Evolutionary conservation across 2,113 vertebrate genomes (phyloP).

Genomic region (Macrotis lagotis): DNA sequence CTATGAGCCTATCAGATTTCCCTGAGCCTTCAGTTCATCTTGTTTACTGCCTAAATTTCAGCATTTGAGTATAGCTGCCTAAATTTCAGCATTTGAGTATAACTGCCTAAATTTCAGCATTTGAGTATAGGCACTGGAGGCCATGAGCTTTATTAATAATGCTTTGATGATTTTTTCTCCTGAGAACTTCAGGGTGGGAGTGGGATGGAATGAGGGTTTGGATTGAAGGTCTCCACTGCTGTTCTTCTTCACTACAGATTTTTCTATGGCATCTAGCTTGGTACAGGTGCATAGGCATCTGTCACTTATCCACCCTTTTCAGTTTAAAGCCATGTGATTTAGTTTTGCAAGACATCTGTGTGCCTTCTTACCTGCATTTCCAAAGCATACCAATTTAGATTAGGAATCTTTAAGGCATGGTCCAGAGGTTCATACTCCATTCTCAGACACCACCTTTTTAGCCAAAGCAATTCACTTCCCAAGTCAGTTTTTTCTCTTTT

Average conservation of each 20-base stretch:
- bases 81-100: no score
- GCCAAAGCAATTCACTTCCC: neutral
- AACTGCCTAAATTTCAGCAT: neutral
- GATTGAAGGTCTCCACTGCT: neutral
- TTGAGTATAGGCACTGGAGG: neutral
- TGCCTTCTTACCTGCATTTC: neutral
- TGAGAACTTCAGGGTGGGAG: neutral
- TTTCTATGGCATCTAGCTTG: neutral
- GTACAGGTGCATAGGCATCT: neutral
- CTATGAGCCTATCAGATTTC: neutral
- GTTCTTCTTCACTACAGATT: neutral
- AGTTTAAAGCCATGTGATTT: neutral
- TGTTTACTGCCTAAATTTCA: neutral
- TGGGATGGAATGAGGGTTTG: neutral
- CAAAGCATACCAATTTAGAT: neutral
- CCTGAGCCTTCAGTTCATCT: neutral
- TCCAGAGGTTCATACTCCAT: neutral
- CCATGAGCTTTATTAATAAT: neutral
- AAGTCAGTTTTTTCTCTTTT: neutral
- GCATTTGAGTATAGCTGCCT: no score
- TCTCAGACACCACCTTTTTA: neutral
- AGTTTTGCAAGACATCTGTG: neutral
- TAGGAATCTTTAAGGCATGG: neutral
- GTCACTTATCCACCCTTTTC: neutral
- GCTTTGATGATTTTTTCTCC: neutral